These are phyloP conservation scores for Oscheius sp. DNA, from an alignment of 2,888 invertebrate genomes.

Conservation along the genomic window DNA sequence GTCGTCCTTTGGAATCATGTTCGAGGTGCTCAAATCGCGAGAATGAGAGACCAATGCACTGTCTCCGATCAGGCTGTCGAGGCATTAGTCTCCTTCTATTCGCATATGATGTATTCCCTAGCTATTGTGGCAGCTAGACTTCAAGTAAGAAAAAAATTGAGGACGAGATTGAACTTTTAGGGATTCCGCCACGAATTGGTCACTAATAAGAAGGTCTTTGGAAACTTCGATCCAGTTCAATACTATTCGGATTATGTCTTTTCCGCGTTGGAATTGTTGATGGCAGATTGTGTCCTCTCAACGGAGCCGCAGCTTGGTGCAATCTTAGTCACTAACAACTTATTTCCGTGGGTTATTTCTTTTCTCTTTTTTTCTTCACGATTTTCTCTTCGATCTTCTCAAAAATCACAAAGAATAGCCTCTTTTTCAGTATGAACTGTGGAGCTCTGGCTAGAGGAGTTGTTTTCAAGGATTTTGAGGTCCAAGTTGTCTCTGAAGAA, in stretches of 20 bases:
- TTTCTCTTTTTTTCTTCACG: too few species aligned
- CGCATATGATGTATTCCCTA: slow-evolving; percentile 64
- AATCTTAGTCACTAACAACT: slow-evolving; percentile 67
- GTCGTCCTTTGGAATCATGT: slow-evolving; percentile 56
- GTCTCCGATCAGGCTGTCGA: slow-evolving; percentile 47
- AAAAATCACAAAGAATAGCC: background rate
- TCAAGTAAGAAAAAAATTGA: slow-evolving; percentile 39
- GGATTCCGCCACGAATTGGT: slow-evolving; percentile 67
- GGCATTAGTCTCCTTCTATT: slow-evolving; percentile 63
- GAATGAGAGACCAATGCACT: slow-evolving; percentile 40
- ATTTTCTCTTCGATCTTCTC: too few species aligned
- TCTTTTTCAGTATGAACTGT: slow-evolving; percentile 60
- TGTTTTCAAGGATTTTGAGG: slow-evolving; percentile 66
- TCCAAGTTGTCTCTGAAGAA: slow-evolving; percentile 68
- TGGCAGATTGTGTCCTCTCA: slow-evolving; percentile 66
- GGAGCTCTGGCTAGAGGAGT: slow-evolving; percentile 65
- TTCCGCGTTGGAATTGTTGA: slow-evolving; percentile 64
- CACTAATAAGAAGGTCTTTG: slow-evolving; percentile 56
- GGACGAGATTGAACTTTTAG: slow-evolving; percentile 31
- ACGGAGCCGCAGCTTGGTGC: slow-evolving; percentile 67
- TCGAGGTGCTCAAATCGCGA: slow-evolving; percentile 50
- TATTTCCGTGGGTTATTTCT: slow-evolving; percentile 43
- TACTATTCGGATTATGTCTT: slow-evolving; percentile 64
- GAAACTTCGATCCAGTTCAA: slow-evolving; percentile 59
- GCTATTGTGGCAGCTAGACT: slow-evolving; percentile 65